Conservation (phyloP, 1,140 invertebrate species). For the Drosophila athabasca region DNA sequence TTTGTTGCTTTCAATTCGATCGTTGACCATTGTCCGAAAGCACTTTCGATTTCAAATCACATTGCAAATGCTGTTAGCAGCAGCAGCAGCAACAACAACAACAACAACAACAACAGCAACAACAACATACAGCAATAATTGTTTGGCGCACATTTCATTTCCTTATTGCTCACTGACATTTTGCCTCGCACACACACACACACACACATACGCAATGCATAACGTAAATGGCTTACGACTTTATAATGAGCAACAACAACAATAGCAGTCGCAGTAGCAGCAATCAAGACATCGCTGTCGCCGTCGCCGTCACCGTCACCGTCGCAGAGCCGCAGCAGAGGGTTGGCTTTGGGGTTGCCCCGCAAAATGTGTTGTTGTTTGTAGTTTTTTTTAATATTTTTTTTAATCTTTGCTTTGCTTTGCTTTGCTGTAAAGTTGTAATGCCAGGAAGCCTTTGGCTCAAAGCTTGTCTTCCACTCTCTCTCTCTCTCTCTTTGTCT, state of each 20-base stretch:
- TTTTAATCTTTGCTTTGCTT: not conserved
- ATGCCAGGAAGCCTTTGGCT: slow-evolving; percentile 54
- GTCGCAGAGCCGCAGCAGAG: no score
- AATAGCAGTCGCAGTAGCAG: slow-evolving; percentile 2
- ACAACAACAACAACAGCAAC: slow-evolving; percentile 20
- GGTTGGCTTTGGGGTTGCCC: slow-evolving; percentile 32
- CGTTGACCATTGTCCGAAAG: slow-evolving; percentile 50
- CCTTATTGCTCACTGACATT: slow-evolving; percentile 82
- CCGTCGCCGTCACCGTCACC: no score
- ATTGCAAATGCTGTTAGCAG: slow-evolving; percentile 6
- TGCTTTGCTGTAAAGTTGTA: slow-evolving; percentile 40
- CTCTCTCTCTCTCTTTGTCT: not conserved
- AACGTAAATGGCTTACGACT: slow-evolving; percentile 69
- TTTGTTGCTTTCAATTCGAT: slow-evolving; percentile 36
- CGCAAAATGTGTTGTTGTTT: not conserved
- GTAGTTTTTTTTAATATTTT: no score
- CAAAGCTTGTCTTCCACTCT: slow-evolving; percentile 10
- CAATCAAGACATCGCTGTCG: no score
- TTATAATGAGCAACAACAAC: slow-evolving; percentile 68
- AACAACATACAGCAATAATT: slow-evolving; percentile 63
- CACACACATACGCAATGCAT: slow-evolving; percentile 30
- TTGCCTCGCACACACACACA: slow-evolving; percentile 53
- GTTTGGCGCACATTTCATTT: slow-evolving; percentile 81
- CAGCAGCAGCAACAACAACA: slow-evolving; percentile 14
- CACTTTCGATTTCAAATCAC: slow-evolving; percentile 59